A percentile compares a stretch with the other conserved stretches of the same genome.
Evolutionary conservation across 2,797 vertebrate genomes (phyloP).

Genomic region (Botia almorhae): DNA sequence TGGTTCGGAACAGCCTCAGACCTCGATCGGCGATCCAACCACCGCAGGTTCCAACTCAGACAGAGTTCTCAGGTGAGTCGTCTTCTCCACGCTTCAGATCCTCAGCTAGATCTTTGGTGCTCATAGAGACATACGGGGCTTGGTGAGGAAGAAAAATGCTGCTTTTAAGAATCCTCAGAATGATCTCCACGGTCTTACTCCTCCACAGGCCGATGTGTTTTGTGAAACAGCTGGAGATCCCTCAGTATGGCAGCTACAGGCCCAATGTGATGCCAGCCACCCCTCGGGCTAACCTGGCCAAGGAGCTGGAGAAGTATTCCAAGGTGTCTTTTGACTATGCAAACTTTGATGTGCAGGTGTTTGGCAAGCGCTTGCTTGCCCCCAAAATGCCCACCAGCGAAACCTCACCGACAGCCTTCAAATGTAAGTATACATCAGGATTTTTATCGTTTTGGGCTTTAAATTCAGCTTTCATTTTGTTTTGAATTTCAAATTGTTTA

Average conservation of each 20-base stretch:
- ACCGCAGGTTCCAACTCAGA: conserved; percentile 89
- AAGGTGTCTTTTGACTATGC: conserved; percentile 99
- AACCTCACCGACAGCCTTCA: conserved; percentile 98
- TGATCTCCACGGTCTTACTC: neutral
- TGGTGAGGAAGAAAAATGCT: neutral
- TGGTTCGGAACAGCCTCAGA: conserved; percentile 71
- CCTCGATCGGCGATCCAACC: conserved; percentile 81
- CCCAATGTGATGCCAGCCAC: conserved; percentile 82
- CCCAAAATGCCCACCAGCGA: conserved; percentile 93
- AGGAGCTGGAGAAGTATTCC: conserved; percentile 99
- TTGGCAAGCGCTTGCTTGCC: conserved; percentile 97
- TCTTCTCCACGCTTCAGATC: neutral
- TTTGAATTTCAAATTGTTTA: too few species aligned
- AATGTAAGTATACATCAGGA: conserved; percentile 82
- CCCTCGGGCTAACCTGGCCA: conserved; percentile 95
- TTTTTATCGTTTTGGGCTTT: too few species aligned
- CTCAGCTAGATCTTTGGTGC: neutral
- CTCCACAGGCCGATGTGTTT: conserved; percentile 95
- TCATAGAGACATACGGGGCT: neutral
- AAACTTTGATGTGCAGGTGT: conserved; percentile 99
- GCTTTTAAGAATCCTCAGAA: neutral
- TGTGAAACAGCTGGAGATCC: conserved; percentile 97
- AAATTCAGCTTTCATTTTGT: too few species aligned
- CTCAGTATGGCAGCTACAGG: conserved; percentile 93
- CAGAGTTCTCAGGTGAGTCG: conserved; percentile 91